Evolutionary conservation across 2,113 vertebrate species (phyloP).

Genomic region (Bagarius yarrelli): DNA sequence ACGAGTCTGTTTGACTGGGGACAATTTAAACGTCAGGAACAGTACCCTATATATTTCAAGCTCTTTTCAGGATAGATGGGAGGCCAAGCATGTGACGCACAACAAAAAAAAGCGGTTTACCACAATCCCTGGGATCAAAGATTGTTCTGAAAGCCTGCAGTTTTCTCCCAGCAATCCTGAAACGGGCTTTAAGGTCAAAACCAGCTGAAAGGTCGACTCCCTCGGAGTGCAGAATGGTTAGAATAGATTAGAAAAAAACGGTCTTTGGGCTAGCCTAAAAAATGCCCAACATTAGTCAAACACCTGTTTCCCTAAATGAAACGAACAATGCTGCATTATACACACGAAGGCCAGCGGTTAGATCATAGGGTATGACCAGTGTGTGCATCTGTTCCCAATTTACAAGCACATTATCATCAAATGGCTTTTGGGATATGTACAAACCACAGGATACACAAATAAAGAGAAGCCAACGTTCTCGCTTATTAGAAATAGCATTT

Average conservation of each 20-base stretch:
- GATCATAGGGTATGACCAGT: neutral
- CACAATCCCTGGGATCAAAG: constrained; percentile 21
- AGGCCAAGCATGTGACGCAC: constrained; percentile 11
- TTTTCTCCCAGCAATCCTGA: constrained; percentile 21
- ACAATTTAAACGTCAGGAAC: neutral
- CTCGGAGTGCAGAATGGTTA: neutral
- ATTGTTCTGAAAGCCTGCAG: constrained; percentile 20
- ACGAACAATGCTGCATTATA: neutral
- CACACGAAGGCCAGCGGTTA: neutral
- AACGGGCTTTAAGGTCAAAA: constrained; percentile 38
- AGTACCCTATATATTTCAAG: neutral
- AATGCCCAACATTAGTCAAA: constrained; percentile 24
- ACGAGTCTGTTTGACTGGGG: neutral
- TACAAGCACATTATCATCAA: constrained; percentile 1
- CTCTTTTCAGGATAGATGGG: neutral
- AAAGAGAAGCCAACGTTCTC: neutral
- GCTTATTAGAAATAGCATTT: neutral
- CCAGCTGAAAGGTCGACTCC: constrained; percentile 11
- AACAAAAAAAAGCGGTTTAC: constrained; percentile 28
- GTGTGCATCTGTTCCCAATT: neutral
- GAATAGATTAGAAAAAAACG: neutral
- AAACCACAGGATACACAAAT: neutral
- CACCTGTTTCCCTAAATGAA: constrained; percentile 36
- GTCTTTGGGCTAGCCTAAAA: constrained; percentile 14
- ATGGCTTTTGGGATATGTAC: neutral